phyloP scores from a whole-genome alignment of 2,797 vertebrate genomes.

The Hyperoplus immaculatus region DNA sequence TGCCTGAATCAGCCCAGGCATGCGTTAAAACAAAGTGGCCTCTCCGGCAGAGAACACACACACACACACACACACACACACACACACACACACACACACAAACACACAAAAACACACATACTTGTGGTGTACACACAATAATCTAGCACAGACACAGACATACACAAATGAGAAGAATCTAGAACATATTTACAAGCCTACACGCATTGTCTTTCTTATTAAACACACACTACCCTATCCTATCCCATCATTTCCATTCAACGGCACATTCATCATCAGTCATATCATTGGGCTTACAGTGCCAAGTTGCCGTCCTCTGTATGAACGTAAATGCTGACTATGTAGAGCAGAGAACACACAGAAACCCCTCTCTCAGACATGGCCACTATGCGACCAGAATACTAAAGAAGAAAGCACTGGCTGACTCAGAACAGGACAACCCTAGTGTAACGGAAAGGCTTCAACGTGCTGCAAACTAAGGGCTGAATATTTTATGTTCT shows the following conservation, averaged over 20 bases:
- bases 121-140: conserved; percentile 27
- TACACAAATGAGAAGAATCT: conserved; percentile 50
- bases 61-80: conserved; percentile 55
- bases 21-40: conserved; percentile 85
- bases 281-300: conserved; percentile 46
- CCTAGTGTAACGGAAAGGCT: conserved; percentile 47
- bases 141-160: conserved; percentile 39
- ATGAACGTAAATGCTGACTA: conserved; percentile 42
- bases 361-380: conserved; percentile 66
- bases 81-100: conserved; percentile 28
- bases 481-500: conserved; percentile 1
- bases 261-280: conserved; percentile 20
- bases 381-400: conserved; percentile 78
- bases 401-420: conserved; percentile 76
- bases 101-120: conserved; percentile 21
- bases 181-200: conserved; percentile 50
- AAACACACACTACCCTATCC: conserved; percentile 19
- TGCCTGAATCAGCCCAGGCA: conserved; percentile 84
- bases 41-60: conserved; percentile 64
- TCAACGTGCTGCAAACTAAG: conserved; percentile 27
- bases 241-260: conserved; percentile 12
- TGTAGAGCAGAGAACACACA: conserved; percentile 60
- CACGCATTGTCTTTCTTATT: conserved; percentile 25
- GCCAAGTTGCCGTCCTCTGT: conserved; percentile 35
- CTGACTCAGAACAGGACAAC: conserved; percentile 68